phyloP scores from a whole-genome alignment of 1,140 invertebrate species.

The Brachionus asplanchnoidis region DNA sequence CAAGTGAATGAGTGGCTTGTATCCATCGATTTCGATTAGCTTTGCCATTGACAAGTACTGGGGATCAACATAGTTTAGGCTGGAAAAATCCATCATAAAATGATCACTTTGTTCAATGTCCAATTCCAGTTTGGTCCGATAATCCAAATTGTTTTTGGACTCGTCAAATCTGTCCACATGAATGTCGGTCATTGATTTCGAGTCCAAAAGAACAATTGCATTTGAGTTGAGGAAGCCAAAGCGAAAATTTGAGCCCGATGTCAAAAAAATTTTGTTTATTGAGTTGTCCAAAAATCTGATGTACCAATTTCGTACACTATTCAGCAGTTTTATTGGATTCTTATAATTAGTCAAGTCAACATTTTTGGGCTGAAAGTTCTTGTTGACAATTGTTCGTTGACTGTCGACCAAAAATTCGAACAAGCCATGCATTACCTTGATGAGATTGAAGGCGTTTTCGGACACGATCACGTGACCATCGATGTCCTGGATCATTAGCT shows the following conservation, averaged over 20 bases:
- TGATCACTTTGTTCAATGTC: background rate
- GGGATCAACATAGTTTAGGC: background rate
- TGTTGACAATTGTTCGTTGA: background rate
- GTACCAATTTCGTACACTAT: background rate
- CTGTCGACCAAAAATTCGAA: conserved; percentile 17
- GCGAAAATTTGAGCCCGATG: conserved; percentile 31
- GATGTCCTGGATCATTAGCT: conserved; percentile 9
- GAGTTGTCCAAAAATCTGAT: background rate
- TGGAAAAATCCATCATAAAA: background rate
- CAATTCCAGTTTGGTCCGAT: background rate
- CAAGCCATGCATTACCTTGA: background rate
- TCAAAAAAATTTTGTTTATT: background rate
- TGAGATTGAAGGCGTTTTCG: conserved; percentile 21
- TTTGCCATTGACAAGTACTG: background rate
- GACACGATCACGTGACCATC: background rate
- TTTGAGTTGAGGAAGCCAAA: conserved; percentile 1
- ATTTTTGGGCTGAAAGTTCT: background rate
- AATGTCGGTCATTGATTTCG: background rate
- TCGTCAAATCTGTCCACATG: background rate
- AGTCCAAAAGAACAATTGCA: background rate
- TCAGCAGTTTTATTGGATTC: background rate
- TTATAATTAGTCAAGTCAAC: background rate
- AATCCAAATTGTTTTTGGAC: background rate
- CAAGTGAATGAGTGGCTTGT: background rate
- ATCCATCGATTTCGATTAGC: conserved; percentile 24